Evolutionary conservation across 2,797 vertebrate species (phyloP).

Genomic region (Calcarius lapponicus): DNA sequence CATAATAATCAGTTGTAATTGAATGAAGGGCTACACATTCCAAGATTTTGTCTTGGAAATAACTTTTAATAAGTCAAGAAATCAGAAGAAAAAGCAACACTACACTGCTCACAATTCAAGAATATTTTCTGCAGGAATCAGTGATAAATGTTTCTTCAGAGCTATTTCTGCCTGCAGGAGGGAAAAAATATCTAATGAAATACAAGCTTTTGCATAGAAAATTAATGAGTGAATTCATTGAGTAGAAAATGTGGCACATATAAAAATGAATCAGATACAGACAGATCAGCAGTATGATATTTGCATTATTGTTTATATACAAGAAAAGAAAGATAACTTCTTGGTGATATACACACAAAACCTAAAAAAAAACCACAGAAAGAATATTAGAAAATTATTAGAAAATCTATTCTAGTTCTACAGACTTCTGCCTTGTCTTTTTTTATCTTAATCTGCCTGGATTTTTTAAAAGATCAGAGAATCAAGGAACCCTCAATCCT

Average conservation of each 20-base stretch:
- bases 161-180: not conserved
- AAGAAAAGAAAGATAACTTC: not conserved
- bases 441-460: not conserved
- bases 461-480: not conserved
- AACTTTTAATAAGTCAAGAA: not conserved
- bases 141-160: not conserved
- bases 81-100: not conserved
- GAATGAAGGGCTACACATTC: not conserved
- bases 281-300: not conserved
- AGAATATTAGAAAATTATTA: not conserved
- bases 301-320: not conserved
- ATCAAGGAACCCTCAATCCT: not conserved
- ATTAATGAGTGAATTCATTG: not conserved
- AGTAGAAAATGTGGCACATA: not conserved
- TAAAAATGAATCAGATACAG: not conserved
- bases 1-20: not conserved
- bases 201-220: not conserved
- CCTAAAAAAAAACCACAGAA: not conserved
- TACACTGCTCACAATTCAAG: not conserved
- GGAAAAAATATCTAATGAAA: not conserved
- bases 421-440: not conserved
- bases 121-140: conserved; percentile 6
- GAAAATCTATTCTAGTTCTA: not conserved
- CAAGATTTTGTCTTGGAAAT: not conserved
- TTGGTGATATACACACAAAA: not conserved